These are phyloP conservation scores for Lepus townsendii DNA, from an alignment of 2,797 vertebrate genomes.

Conservation along the genomic window DNA sequence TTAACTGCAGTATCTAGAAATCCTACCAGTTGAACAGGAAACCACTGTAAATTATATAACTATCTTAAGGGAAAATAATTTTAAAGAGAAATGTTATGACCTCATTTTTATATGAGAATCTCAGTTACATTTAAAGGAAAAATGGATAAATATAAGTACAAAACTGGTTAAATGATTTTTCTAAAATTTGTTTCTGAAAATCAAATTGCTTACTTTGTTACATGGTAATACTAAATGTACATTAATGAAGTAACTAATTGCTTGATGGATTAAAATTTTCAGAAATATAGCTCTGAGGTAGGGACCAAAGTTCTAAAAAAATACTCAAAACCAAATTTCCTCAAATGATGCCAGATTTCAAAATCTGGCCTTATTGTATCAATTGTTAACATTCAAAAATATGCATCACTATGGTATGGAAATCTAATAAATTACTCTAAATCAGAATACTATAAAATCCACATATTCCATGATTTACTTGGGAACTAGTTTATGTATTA, in stretches of 20 bases:
- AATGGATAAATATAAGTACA: background rate
- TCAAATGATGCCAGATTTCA: slow-evolving; percentile 14
- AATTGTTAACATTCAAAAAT: background rate
- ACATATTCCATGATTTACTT: background rate
- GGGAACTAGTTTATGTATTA: background rate
- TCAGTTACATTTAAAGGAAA: slow-evolving; percentile 16
- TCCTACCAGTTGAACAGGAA: background rate
- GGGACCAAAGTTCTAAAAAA: background rate
- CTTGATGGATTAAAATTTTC: background rate
- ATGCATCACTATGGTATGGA: background rate
- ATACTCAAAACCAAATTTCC: background rate
- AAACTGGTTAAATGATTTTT: background rate
- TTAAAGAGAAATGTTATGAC: background rate
- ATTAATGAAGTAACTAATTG: slow-evolving; percentile 23
- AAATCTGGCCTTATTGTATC: background rate
- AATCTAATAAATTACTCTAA: background rate
- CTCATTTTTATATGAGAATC: background rate
- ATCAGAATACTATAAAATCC: background rate
- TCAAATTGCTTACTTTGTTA: background rate
- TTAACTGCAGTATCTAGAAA: slow-evolving; percentile 22
- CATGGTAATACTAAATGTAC: background rate
- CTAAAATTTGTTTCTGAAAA: slow-evolving; percentile 21
- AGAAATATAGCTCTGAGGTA: background rate
- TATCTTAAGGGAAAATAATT: slow-evolving; percentile 7
- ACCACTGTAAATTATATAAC: background rate